Evolutionary conservation across 2,797 vertebrate species (phyloP).

Genomic region (Neosalanx taihuensis): DNA sequence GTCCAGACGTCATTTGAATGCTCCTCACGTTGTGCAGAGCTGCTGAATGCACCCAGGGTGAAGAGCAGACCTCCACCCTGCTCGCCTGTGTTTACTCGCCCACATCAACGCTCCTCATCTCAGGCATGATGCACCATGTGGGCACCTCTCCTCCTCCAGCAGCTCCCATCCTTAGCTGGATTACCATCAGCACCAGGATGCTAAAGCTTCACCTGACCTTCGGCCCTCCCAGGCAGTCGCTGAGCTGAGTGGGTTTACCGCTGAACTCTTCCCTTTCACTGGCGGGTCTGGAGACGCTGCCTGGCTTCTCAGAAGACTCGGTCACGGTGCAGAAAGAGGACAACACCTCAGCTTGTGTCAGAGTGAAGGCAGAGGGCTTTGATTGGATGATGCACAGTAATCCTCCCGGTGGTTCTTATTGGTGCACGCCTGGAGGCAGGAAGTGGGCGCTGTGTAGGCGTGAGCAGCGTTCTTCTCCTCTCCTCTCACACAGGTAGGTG

Average conservation of each 20-base stretch:
- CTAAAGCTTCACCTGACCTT: slow-evolving; percentile 32
- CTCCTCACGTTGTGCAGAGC: slow-evolving; percentile 8
- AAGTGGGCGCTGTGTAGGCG: slow-evolving; percentile 47
- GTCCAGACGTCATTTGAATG: not conserved
- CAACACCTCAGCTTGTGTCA: slow-evolving; percentile 48
- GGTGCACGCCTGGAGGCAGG: slow-evolving; percentile 45
- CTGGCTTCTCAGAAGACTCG: slow-evolving; percentile 19
- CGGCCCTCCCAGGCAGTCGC: slow-evolving; percentile 24
- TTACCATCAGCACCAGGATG: not conserved
- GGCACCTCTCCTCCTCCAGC: not conserved
- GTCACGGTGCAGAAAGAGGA: slow-evolving; percentile 5
- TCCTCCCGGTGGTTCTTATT: slow-evolving; percentile 25
- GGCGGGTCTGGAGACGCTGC: not conserved
- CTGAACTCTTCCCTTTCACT: slow-evolving; percentile 13
- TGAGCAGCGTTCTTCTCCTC: slow-evolving; percentile 41
- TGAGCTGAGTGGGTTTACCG: slow-evolving; percentile 50
- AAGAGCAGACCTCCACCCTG: slow-evolving; percentile 49
- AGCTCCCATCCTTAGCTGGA: slow-evolving; percentile 12
- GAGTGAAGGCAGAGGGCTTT: slow-evolving; percentile 61
- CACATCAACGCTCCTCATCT: slow-evolving; percentile 39
- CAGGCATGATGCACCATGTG: not conserved
- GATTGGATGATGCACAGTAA: slow-evolving; percentile 54
- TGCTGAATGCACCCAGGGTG: slow-evolving; percentile 16
- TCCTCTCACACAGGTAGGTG: slow-evolving; percentile 60
- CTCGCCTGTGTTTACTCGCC: slow-evolving; percentile 36